Evolutionary conservation across 2,113 vertebrate species (phyloP).

Genomic region (Proteles cristata): DNA sequence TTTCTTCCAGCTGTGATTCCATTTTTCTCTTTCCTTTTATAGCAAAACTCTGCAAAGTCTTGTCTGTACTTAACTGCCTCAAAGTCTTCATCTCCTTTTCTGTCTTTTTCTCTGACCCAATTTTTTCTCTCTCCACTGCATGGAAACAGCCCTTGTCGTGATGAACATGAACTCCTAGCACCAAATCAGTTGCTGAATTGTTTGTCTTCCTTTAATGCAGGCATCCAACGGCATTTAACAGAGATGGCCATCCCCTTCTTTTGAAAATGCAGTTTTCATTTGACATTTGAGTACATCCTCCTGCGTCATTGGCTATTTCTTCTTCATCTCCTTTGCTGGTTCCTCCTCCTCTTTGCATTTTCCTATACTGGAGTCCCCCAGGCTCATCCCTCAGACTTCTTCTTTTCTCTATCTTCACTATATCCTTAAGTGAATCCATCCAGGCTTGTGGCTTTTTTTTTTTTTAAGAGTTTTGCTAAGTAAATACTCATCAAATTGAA

Average conservation of each 20-base stretch:
- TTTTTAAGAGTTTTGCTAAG: too few species aligned
- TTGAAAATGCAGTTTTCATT: conserved; percentile 26
- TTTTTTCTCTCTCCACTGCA: not conserved
- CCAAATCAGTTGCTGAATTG: not conserved
- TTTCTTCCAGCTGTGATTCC: not conserved
- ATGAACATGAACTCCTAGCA: not conserved
- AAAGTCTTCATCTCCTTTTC: not conserved
- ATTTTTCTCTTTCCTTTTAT: not conserved
- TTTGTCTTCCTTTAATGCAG: not conserved
- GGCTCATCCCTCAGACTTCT: not conserved
- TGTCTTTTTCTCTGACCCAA: not conserved
- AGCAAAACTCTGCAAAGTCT: not conserved
- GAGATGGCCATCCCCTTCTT: not conserved
- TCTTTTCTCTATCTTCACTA: not conserved
- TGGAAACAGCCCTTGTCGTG: not conserved
- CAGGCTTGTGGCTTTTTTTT: not conserved
- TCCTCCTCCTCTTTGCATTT: not conserved
- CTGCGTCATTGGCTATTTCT: not conserved
- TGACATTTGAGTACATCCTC: not conserved
- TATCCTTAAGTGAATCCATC: not conserved
- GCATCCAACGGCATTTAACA: not conserved
- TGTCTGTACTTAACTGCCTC: not conserved
- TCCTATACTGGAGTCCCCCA: not conserved
- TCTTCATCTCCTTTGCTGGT: not conserved
- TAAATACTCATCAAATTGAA: too few species aligned